phyloP scores from a whole-genome alignment of 2,797 vertebrate species.

The Holocentrus rufus region DNA sequence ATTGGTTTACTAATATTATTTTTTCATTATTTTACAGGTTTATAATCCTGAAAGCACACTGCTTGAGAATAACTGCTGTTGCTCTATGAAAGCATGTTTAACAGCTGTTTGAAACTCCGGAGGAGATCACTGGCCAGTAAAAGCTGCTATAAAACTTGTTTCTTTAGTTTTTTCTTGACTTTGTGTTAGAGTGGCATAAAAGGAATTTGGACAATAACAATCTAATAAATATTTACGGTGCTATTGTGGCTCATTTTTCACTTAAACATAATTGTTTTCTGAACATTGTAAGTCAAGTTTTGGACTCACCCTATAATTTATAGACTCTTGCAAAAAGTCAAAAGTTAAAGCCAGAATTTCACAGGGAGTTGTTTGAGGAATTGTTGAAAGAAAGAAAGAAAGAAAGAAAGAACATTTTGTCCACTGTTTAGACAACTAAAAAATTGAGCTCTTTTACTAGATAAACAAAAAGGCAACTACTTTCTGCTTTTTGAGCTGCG shows the following conservation, averaged over 20 bases:
- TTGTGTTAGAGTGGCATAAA: conserved; percentile 6
- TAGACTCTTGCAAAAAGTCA: not conserved
- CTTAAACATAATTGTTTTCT: not conserved
- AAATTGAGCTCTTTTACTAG: too few species aligned
- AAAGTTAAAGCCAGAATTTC: not conserved
- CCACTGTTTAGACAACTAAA: too few species aligned
- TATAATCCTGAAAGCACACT: not conserved
- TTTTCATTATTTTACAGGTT: conserved; percentile 4
- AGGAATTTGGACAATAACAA: not conserved
- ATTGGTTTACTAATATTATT: conserved; percentile 16
- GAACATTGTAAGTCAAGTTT: not conserved
- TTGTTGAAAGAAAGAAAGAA: too few species aligned
- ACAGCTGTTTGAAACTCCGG: conserved; percentile 36
- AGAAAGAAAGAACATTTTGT: too few species aligned
- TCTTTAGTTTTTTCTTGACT: conserved; percentile 3
- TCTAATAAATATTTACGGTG: not conserved
- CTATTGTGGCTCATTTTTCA: not conserved
- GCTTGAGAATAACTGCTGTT: conserved; percentile 20
- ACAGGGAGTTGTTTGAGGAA: too few species aligned
- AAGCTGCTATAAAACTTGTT: conserved; percentile 22
- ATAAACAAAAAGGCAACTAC: too few species aligned
- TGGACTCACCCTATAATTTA: not conserved
- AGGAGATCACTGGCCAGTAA: conserved; percentile 25
- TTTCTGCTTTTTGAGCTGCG: too few species aligned
- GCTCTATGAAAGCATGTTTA: conserved; percentile 17